Conservation (phyloP, 2,797 vertebrate genomes). For the Simalia tracyae region DNA sequence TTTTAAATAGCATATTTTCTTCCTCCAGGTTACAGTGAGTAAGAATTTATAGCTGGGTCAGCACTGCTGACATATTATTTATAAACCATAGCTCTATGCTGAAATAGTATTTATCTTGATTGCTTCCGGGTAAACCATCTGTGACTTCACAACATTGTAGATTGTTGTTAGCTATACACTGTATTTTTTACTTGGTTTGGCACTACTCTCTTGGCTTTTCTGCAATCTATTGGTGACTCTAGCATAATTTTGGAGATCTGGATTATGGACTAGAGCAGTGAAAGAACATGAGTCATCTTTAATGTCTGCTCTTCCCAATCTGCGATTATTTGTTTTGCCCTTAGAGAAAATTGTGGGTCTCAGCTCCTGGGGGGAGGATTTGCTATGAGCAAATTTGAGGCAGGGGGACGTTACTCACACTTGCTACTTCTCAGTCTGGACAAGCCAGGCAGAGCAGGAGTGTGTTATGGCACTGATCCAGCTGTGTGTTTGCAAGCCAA, state of each 20-base stretch:
- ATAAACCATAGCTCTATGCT: background rate
- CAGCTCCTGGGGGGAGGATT: background rate
- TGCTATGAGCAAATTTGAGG: background rate
- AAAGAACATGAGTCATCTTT: background rate
- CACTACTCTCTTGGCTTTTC: background rate
- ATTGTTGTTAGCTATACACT: background rate
- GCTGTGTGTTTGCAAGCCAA: background rate
- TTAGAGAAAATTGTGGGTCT: background rate
- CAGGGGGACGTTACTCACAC: background rate
- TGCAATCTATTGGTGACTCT: background rate
- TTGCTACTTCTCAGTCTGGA: background rate
- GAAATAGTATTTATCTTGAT: background rate
- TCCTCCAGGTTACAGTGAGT: slow-evolving; percentile 14
- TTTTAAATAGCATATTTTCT: slow-evolving; percentile 1
- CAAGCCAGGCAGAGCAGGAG: background rate
- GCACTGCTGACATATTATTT: background rate
- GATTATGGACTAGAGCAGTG: background rate
- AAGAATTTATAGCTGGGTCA: background rate
- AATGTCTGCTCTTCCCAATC: background rate
- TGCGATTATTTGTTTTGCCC: background rate
- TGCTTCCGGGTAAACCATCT: background rate
- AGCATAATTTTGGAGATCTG: background rate
- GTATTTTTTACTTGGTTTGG: background rate
- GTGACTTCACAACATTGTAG: background rate
- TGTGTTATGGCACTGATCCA: background rate